These are phyloP conservation scores for Alosa sapidissima DNA, from an alignment of 2,797 vertebrate species.

Conservation along the genomic window DNA sequence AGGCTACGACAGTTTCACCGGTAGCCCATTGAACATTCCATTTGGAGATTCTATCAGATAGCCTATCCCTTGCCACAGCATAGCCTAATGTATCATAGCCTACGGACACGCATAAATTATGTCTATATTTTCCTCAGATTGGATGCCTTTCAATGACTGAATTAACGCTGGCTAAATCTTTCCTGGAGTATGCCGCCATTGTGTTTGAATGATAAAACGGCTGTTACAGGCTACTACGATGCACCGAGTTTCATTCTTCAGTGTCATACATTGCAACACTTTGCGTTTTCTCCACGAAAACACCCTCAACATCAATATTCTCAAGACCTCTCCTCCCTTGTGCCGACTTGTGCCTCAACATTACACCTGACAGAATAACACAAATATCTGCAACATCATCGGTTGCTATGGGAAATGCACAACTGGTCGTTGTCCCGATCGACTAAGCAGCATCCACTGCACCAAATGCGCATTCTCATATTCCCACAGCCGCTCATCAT, in stretches of 20 bases:
- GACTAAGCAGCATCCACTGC: conserved; percentile 55
- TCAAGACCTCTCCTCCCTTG: conserved; percentile 44
- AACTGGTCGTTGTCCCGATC: conserved; percentile 39
- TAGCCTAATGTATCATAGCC: neutral
- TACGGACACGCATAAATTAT: neutral
- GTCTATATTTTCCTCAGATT: neutral
- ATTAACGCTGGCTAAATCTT: neutral
- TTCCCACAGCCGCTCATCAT: conserved; percentile 25
- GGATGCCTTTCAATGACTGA: neutral
- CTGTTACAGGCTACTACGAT: neutral
- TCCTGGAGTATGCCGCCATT: conserved; percentile 2
- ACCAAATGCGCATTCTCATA: conserved; percentile 54
- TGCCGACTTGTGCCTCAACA: conserved; percentile 53
- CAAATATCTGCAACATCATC: conserved; percentile 47
- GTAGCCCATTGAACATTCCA: neutral
- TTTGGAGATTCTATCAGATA: neutral
- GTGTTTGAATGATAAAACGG: conserved; percentile 10
- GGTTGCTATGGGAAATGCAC: conserved; percentile 48
- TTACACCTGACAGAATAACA: conserved; percentile 36
- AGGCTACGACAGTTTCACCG: neutral
- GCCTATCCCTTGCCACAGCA: neutral
- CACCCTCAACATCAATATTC: neutral
- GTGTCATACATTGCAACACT: conserved; percentile 4
- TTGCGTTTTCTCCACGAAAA: neutral
- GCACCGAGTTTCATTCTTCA: neutral